Conservation (phyloP, 2,888 invertebrate genomes). For the Melinaea menophilus region DNA sequence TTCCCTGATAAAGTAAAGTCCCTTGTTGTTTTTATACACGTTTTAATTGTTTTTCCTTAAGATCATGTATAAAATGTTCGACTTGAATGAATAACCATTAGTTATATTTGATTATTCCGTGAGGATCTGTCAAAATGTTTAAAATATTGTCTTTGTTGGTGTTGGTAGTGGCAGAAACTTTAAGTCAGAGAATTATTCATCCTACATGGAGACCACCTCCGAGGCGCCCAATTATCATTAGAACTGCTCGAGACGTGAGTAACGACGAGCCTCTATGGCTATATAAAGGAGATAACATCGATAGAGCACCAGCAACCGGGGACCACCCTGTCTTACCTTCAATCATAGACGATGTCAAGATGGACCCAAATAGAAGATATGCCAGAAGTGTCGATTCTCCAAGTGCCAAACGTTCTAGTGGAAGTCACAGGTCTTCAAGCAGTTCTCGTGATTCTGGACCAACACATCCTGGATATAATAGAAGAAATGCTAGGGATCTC, state of each 20-base stretch:
- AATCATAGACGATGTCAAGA: conserved; percentile 22
- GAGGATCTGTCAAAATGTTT: conserved; percentile 26
- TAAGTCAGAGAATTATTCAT: conserved; percentile 35
- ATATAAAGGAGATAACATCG: conserved; percentile 33
- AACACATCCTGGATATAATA: conserved; percentile 44
- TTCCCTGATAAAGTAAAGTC: conserved; percentile 18
- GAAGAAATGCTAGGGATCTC: conserved; percentile 35
- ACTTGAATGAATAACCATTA: neutral
- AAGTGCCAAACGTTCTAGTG: conserved; percentile 11
- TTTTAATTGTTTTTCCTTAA: neutral
- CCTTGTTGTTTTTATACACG: conserved; percentile 8
- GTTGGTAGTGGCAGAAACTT: conserved; percentile 33
- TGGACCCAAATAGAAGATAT: conserved; percentile 20
- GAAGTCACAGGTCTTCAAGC: conserved; percentile 30
- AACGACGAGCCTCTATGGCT: conserved; percentile 32
- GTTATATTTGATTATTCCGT: neutral
- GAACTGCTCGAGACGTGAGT: conserved; percentile 35
- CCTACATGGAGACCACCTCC: conserved; percentile 40
- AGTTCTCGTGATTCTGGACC: conserved; percentile 37
- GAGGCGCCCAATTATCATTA: conserved; percentile 30
- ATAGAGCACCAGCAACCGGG: conserved; percentile 31
- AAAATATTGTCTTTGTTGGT: conserved; percentile 32
- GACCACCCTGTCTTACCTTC: conserved; percentile 17
- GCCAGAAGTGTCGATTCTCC: conserved; percentile 21
- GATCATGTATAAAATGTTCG: conserved; percentile 17